A percentile compares a stretch with the other conserved stretches of the same genome.
Conservation (phyloP, 2,113 vertebrate species). For the Sturnus vulgaris region DNA sequence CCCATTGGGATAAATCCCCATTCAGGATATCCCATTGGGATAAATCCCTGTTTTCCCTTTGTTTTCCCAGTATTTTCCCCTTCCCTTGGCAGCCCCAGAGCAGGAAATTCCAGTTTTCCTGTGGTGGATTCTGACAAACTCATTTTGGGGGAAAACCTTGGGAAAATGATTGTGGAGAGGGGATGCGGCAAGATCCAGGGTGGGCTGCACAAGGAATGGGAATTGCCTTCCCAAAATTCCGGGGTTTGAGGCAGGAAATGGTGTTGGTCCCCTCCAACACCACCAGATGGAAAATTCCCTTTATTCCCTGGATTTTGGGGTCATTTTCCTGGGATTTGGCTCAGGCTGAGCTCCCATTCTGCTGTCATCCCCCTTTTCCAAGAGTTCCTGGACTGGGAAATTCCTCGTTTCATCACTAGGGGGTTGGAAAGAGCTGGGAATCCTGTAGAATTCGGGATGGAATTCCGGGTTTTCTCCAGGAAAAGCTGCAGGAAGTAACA, state of each 20-base stretch:
- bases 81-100: not conserved
- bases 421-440: slow-evolving; percentile 16
- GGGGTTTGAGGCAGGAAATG: not conserved
- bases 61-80: not conserved
- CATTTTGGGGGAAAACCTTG: rapidly evolving
- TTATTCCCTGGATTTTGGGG: not conserved
- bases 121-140: not conserved
- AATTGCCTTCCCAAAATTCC: not conserved
- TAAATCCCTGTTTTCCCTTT: not conserved
- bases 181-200: rapidly evolving
- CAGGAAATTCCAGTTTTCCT: not conserved
- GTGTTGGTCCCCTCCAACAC: not conserved
- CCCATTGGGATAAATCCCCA: not conserved
- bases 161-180: not conserved
- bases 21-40: not conserved
- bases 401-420: not conserved
- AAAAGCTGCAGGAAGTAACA: not conserved
- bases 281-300: rapidly evolving
- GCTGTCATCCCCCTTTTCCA: not conserved
- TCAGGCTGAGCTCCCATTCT: not conserved
- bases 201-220: not conserved
- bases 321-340: rapidly evolving
- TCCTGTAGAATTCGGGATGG: rapidly evolving
- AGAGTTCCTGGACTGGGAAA: not conserved
- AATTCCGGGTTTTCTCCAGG: not conserved